A percentile compares a stretch with the other conserved stretches of the same genome.
Evolutionary conservation across 2,113 vertebrate genomes (phyloP).

Genomic region (Ceuthmochares aereus): DNA sequence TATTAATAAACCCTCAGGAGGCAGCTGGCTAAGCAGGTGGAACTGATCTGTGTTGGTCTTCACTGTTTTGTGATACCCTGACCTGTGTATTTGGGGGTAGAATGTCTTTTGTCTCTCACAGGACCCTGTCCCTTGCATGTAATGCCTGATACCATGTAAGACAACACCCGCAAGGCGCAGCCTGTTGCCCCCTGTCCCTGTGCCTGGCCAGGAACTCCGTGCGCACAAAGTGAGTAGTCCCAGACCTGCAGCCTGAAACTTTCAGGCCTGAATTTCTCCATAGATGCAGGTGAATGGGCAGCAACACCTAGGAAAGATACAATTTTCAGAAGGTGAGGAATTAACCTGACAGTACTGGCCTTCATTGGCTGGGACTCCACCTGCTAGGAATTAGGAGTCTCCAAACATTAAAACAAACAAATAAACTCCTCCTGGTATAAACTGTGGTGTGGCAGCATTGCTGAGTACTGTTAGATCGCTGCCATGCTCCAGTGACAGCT

Average conservation of each 20-base stretch:
- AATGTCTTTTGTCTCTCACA: neutral
- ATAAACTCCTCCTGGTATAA: neutral
- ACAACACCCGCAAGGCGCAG: rapidly evolving
- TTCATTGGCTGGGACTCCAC: neutral
- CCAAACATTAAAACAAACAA: neutral
- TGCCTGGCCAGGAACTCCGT: rapidly evolving
- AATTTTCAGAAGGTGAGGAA: neutral
- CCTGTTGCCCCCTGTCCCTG: too few species aligned
- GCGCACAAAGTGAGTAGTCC: rapidly evolving
- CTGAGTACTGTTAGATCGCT: neutral
- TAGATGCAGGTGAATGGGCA: neutral
- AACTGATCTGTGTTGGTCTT: neutral
- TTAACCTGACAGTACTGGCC: neutral
- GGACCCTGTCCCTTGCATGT: neutral
- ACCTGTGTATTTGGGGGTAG: too few species aligned
- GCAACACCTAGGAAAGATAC: neutral
- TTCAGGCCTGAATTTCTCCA: neutral
- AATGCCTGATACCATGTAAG: rapidly evolving
- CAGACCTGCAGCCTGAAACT: neutral
- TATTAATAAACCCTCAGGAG: neutral
- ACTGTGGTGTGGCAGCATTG: neutral
- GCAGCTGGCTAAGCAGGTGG: neutral
- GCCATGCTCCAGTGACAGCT: neutral
- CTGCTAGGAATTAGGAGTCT: neutral
- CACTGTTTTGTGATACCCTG: neutral